These are phyloP conservation scores for Conopomorpha cramerella DNA, from an alignment of 1,140 invertebrate genomes.

Conservation along the genomic window DNA sequence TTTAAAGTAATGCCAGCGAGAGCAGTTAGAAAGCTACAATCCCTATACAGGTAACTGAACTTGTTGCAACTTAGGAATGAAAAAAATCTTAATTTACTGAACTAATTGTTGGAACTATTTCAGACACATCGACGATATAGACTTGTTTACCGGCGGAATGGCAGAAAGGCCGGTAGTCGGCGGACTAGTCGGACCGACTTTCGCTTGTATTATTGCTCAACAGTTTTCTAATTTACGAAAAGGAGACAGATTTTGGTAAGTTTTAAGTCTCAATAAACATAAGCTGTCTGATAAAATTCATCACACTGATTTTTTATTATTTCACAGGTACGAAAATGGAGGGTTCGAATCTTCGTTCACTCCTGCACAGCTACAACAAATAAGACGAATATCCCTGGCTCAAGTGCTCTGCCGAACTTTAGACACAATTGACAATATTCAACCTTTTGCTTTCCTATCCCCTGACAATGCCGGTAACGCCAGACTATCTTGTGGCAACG, in stretches of 20 bases:
- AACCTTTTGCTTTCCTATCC: conserved; percentile 77
- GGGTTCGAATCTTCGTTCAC: conserved; percentile 76
- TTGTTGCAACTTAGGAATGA: neutral
- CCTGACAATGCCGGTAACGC: conserved; percentile 66
- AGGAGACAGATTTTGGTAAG: conserved; percentile 90
- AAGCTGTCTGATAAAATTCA: too few relatives aligned
- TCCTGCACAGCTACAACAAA: conserved; percentile 82
- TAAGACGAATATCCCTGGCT: conserved; percentile 78
- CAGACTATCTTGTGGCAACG: conserved; percentile 70
- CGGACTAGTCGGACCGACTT: conserved; percentile 91
- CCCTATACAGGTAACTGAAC: conserved; percentile 60
- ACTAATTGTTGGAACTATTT: conserved; percentile 11
- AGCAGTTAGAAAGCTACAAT: conserved; percentile 65
- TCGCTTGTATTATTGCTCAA: conserved; percentile 93
- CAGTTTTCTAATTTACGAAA: conserved; percentile 87
- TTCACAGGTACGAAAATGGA: conserved; percentile 77
- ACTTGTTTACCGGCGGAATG: conserved; percentile 89
- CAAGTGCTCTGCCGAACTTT: conserved; percentile 86
- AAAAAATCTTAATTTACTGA: neutral
- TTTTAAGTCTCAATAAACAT: neutral
- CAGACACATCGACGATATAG: conserved; percentile 81
- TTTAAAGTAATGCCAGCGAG: conserved; percentile 71
- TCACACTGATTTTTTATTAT: conserved; percentile 6
- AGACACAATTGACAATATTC: conserved; percentile 71
- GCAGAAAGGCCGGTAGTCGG: conserved; percentile 80